Evolutionary conservation across 1,140 invertebrate species (phyloP).

Genomic region (Drosophila dunni): DNA sequence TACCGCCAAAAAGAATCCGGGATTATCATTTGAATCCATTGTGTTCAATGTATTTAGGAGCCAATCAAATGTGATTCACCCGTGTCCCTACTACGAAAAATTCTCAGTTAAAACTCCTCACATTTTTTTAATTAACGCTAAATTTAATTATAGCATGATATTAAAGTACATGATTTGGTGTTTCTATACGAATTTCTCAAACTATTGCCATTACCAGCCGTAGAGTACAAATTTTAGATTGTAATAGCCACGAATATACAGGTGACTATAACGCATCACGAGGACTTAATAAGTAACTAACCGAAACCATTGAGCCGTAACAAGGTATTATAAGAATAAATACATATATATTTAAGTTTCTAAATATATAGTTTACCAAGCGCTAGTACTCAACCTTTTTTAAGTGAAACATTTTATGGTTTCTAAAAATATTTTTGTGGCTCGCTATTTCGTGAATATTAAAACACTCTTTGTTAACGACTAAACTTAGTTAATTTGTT

Average conservation of each 20-base stretch:
- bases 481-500: not conserved
- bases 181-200: constrained; percentile 17
- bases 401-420: not conserved
- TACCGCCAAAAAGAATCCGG: constrained; percentile 1
- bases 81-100: constrained; percentile 39
- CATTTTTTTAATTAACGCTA: not conserved
- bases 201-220: constrained; percentile 29
- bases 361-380: not conserved
- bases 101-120: not conserved
- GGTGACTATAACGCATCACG: constrained; percentile 8
- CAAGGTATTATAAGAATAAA: not conserved
- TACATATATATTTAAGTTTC: not conserved
- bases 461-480: not conserved
- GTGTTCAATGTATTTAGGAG: constrained; percentile 1
- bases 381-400: too few species aligned
- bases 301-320: not conserved
- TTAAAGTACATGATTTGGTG: constrained; percentile 31
- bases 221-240: constrained; percentile 42
- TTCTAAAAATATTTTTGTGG: not conserved
- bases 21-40: constrained; percentile 26
- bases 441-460: not conserved
- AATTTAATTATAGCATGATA: constrained; percentile 37
- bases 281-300: constrained; percentile 9
- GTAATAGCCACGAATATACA: constrained; percentile 17
- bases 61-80: constrained; percentile 44